Percentiles rank a stretch among this genome's conserved stretches.
phyloP scores from a whole-genome alignment of 2,888 invertebrate species.

The Salpingus planirostris region DNA sequence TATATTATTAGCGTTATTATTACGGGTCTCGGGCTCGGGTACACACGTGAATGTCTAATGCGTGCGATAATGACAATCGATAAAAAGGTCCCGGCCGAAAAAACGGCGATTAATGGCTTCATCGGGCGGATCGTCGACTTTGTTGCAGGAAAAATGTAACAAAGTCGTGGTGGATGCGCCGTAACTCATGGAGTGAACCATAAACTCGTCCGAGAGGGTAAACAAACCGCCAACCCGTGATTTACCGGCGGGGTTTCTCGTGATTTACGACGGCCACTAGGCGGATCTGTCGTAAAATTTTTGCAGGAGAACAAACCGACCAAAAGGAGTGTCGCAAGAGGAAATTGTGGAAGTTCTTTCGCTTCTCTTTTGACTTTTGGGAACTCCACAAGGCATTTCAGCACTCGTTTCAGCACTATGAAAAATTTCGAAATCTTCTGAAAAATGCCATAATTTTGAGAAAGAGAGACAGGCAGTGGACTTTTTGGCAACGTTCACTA shows the following conservation, averaged over 20 bases:
- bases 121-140: slow-evolving; percentile 3
- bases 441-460: no score
- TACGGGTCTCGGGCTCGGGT: no score
- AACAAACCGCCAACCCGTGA: slow-evolving; percentile 32
- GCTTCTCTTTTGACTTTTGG: no score
- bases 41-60: slow-evolving; percentile 16
- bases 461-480: no score
- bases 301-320: neutral
- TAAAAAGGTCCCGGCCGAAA: no score
- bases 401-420: slow-evolving; percentile 2
- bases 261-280: slow-evolving; percentile 13
- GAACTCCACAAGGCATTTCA: slow-evolving; percentile 2
- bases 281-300: slow-evolving; percentile 11
- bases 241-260: slow-evolving; percentile 19
- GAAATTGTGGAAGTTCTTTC: no score
- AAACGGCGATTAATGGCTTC: neutral
- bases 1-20: slow-evolving; percentile 15
- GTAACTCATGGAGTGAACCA: slow-evolving; percentile 29
- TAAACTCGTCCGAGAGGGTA: slow-evolving; percentile 31
- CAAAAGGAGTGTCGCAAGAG: no score
- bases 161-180: slow-evolving; percentile 25
- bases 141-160: slow-evolving; percentile 19
- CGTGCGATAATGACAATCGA: slow-evolving; percentile 12
- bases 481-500: no score
- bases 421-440: no score